Evolutionary conservation across 2,888 invertebrate species (phyloP), one percentile per base, ranked within the genome.

Genomic region (Cactoblastis cactorum): DNA sequence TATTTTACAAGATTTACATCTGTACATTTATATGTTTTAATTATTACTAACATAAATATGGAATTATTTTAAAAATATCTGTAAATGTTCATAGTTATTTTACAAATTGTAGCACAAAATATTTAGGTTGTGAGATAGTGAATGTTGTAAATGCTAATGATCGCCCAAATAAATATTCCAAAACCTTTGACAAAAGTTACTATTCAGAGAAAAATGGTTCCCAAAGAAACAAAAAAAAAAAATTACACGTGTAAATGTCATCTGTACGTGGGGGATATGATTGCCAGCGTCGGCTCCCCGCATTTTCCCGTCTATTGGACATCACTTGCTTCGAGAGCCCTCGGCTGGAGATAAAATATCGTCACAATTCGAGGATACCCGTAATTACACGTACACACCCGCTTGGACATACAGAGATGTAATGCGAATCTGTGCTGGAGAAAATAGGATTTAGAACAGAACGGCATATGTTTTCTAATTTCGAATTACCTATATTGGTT

Each of bases 301-400:
- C 43, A 15, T 17, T 28, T 17, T 11, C 43, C 28, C 43, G 43
- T 32, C 22, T 43, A 43, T 43, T 43, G 28, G 43, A 28, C 43
- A 43, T 43, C 43, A n/a, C 17, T 28, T 28, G 9, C 17, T 41
- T 43, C 43, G 32, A 28, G 43, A 14, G 15, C 39, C 11, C 43
- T 28, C 43, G 5, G 28, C 28, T 19, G 12, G 39, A 22, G 22
- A 32, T 28, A 43, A 43, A 32, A 43, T 43, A 43, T 43, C 28
- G 43, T 28, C 9, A 43, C 43, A 43, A 43, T 43, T 28, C 28
- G 24, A 43, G 28, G 8, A 28, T 28, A 12, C 28, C 17, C 5
- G 24, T 43, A 32, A 43, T 43, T 43, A 43, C 43, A 28, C 24
- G 22, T 41, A 17, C 37, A 6, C 15, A n/a, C 28, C 15, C 43